Base-by-base conservation (phyloP, 2,888 invertebrate genomes). In the Chaetoderma sp. region DNA sequence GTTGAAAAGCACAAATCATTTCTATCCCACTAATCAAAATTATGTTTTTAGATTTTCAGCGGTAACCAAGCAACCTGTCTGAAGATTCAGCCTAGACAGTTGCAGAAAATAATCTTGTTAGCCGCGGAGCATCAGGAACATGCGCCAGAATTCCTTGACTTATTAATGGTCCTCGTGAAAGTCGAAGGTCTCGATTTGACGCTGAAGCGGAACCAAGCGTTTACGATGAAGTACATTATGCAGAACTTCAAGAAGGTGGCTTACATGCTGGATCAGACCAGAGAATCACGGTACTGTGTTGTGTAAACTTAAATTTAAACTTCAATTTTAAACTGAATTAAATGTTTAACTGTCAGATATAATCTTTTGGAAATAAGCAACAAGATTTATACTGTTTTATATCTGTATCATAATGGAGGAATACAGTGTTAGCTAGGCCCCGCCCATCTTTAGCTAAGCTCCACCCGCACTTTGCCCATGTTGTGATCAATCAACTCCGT, bases 221-320 rank as follows among this genome's bases (percentile, higher is more conserved):
- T 85, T 16, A 84, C 84, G 5, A 85, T 86, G 82, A 85, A 85
- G 71, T 84, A 83, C 67, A 79, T 86, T 56, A 83, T 85, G 83
- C 85, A 85, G 70, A 82, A 82, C 65, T 84, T 83, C 75, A 80
- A 79, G 60, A 82, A 81, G 70, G 79, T 81, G 5, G 84, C 83
- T 0, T 80, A 80, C 64, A 77, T 84, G 1, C 74, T 85, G 25
- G 84, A 85, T 62, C 82, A 83, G 57, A 76, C 83, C 4, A 56
- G 81, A 52, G 81, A 82, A 32, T 50, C 28, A 47, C 67, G 73
- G 71, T 70, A 18, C 10, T 36, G 39, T 13, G 39, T n/a, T n/a
- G n/a, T n/a, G n/a, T n/a, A n/a, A n/a, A n/a, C n/a, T n/a, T n/a
- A n/a, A n/a, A n/a, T n/a, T n/a, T n/a, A n/a, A n/a, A n/a, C n/a